Evolutionary conservation across 2,888 invertebrate genomes (phyloP), one percentile per base, ranked within the genome.

Genomic region (Pyrrhosoma nymphula): DNA sequence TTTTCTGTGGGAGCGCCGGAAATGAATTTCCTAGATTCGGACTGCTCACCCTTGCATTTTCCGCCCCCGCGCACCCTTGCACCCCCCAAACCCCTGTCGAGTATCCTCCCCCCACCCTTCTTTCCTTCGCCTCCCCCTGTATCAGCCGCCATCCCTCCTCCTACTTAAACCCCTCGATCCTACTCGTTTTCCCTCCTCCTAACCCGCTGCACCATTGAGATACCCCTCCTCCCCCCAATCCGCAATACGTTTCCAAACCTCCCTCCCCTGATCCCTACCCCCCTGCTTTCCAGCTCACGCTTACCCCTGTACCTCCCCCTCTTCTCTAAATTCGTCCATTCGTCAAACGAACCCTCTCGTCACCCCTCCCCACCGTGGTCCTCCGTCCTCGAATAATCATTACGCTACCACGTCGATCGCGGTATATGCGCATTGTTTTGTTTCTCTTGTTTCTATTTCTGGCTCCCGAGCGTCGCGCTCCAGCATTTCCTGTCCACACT

Each of bases 11-110:
- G 91, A 56, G 39, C 69, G 69, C 93, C 93, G 93, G 93, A 93
- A 93, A 93, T 93, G 93, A 55, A 93, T 93, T 93, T 93, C 47
- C 93, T 93, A 93, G 69, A 63, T 55, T 63, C 69, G 47, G 63
- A 69, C 82, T 93, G 69, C 91, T 60, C 56, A 2, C 91, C 69
- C 93, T 69, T 47, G 63, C 93, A 47, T 93, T 69, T 69, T 93
- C 82, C 82, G 30, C 56, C 90, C 60, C 60, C 90, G 20, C 60
- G 2, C 60, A 60, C 60, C 16, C 60, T 16, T n/a, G 30, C 90
- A 26, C 56, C 56, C 56, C 30, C 30, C 35, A n/a, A 26, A 2
- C 90, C n/a, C 3, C n/a, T 23, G 30, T 8, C 47, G 20, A n/a
- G n/a, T 23, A 10, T 23, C 60, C 35, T 23, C 63, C 60, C n/a